Evolutionary conservation across 2,888 invertebrate genomes (phyloP).

Genomic region (Dryomyza anilis): DNA sequence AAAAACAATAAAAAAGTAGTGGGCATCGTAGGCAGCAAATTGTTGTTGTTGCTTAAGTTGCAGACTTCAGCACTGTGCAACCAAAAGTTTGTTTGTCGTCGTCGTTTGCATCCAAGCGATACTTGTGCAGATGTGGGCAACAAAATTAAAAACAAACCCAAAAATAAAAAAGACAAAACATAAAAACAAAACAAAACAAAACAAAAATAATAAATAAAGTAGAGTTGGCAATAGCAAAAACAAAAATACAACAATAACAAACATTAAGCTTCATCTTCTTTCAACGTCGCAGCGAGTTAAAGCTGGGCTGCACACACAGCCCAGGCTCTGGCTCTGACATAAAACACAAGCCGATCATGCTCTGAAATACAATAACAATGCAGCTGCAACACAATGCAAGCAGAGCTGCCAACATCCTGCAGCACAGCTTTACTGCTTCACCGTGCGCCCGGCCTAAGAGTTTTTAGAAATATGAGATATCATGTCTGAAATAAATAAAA

Average conservation of each 20-base stretch:
- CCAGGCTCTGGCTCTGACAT: no score
- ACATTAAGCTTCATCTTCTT: no score
- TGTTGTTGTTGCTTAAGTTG: not conserved
- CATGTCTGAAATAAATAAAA: no score
- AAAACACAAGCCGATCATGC: no score
- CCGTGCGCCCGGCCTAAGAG: no score
- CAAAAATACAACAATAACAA: not conserved
- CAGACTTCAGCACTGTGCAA: not conserved
- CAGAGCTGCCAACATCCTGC: no score
- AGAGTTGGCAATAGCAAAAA: not conserved
- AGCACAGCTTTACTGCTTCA: no score
- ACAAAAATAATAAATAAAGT: constrained; percentile 1
- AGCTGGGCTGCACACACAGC: no score
- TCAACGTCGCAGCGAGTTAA: no score
- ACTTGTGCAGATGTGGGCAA: not conserved
- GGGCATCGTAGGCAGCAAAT: not conserved
- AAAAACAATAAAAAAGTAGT: not conserved
- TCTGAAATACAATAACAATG: no score
- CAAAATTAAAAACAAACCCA: not conserved
- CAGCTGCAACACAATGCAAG: no score
- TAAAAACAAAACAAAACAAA: not conserved
- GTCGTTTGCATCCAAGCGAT: not conserved
- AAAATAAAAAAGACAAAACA: not conserved
- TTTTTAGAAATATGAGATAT: no score
- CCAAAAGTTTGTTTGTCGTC: not conserved